Base-by-base conservation (phyloP, 1,140 invertebrate species). In the Dryas iulia region DNA sequence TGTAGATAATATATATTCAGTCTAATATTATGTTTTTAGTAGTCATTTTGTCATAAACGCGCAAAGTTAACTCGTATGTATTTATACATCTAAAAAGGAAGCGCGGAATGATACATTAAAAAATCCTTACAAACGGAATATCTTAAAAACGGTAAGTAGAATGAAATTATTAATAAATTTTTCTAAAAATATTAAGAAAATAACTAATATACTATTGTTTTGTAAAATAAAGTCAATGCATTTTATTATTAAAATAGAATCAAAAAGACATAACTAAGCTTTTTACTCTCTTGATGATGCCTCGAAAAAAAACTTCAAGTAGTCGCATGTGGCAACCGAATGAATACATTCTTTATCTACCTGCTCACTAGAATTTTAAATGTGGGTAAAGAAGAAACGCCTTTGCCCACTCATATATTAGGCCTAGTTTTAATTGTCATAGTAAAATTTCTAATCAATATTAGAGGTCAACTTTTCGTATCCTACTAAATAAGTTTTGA, bases 251-350 rank as follows among this genome's bases (percentile, higher is more conserved):
- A 35, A n/a, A 35, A 47, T 47, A 21, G 39, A 18, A 18, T 47
- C 8, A 21, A 47, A 47, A 18, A 47, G 0, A 47, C 39, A 18
- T 1, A 47, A 14, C 18, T 47, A 47, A 47, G 35, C 14, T 0
- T 18, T 47, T 47, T 47, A 47, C 18, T 8, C 39, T 21, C 39
- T 47, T 47, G 14, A 47, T 21, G 39, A 47, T 18, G 39, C 6
- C 39, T 47, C 39, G n/a, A 47, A 47, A 47, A 47, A 47, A 47
- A 73, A 66, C 57, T 70, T 78, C 67, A 71, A 78, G 67, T 69
- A 68, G 64, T 71, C 71, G 73, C 76, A 76, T 74, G 71, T 76
- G 76, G 71, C 57, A 64, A 59, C 63, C 28, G 71, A 67, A 69
- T 78, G 71, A 74, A 78, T 67, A 69, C 64, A 63, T 58, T 66